Base-by-base conservation (phyloP, 1,140 invertebrate genomes). In the Centruroides sculpturatus region DNA sequence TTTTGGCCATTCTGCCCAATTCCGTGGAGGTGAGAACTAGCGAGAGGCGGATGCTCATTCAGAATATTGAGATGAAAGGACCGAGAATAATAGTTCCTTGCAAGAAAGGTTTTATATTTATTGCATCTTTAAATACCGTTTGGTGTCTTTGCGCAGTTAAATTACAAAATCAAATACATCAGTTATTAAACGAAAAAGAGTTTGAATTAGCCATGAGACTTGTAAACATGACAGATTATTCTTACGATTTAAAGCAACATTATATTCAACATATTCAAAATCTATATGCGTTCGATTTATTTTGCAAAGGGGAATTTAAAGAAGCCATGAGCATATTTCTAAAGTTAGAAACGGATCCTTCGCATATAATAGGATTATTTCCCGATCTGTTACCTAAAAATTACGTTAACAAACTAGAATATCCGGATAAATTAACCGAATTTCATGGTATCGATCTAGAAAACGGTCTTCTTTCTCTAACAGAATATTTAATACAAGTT, bases 321-420 rank as follows among this genome's bases (percentile, higher is more conserved):
- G 85, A 89, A 66, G 89, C 93, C 0, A 91, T 98, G 87, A 82
- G 85, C 60, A 82, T 94, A 68, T 98, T 97, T 75, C 78, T 85
- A 7, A 85, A 89, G 72, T 73, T 96, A 5, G 83, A 84, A 58
- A 95, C 89, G 50, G 91, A 97, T 79, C 90, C 92, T 0, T 89
- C 88, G 56, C 88, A 95, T 74, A 92, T 98, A 0, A 97, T 97
- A 67, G 84, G 89, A 61, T 73, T 98, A 10, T 97, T 92, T 77
- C 92, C 93, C 3, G 87, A 91, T 71, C 75, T 96, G 50, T 78
- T 94, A 61, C 85, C 87, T 2, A 82, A 84, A 59, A 77, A 81
- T 60, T 76, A 72, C 69, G 67, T 77, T n/a, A 76, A 74, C 57
- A 73, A 76, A 55, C 67, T 82, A 11, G 71, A 77, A 34, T 83